Conservation (phyloP, 2,113 vertebrate species). For the Lichenostomus cassidix region DNA sequence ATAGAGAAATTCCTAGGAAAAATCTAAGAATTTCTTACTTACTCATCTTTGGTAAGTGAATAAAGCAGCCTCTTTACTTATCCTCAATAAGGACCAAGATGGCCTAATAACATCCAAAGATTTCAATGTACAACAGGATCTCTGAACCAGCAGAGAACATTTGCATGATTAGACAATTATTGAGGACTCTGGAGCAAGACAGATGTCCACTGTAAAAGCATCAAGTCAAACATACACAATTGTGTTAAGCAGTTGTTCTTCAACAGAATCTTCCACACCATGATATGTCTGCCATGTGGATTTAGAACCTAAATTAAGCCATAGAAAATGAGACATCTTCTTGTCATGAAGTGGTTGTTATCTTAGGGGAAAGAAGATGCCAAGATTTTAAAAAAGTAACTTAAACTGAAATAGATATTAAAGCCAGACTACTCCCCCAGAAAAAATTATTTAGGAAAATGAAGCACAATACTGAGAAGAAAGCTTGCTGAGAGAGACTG, state of each 20-base stretch:
- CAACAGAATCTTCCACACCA: neutral
- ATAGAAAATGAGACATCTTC: neutral
- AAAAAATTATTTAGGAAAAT: neutral
- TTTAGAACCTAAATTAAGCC: neutral
- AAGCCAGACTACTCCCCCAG: neutral
- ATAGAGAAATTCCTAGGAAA: neutral
- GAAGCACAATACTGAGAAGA: neutral
- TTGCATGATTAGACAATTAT: neutral
- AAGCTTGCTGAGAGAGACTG: neutral
- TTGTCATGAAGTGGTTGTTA: neutral
- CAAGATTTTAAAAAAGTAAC: neutral
- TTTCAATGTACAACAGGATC: neutral
- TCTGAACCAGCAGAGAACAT: neutral
- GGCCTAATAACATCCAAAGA: neutral
- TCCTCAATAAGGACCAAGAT: neutral
- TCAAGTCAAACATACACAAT: neutral
- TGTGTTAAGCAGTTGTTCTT: neutral
- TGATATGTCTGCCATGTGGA: neutral
- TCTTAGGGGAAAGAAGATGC: neutral
- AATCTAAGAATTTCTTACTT: neutral
- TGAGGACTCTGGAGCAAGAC: neutral
- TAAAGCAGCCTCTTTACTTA: neutral
- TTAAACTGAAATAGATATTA: neutral
- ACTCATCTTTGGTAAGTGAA: neutral
- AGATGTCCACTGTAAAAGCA: neutral